A percentile compares a stretch with the other conserved stretches of the same genome.
Conservation (phyloP, 1,140 invertebrate genomes). For the Himalopsyche phryganea region DNA sequence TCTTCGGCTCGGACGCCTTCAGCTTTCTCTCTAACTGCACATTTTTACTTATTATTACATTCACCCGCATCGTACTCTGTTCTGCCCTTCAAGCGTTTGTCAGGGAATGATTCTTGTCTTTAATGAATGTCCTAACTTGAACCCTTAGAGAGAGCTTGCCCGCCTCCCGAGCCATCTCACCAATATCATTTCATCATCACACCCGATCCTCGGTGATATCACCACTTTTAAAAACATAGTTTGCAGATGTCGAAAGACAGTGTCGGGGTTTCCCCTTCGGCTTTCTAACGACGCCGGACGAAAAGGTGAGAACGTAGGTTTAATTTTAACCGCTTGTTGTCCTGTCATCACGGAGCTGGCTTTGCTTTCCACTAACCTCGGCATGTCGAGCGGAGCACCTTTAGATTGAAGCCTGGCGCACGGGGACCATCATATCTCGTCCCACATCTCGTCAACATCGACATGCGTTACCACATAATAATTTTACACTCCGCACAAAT, state of each 20-base stretch:
- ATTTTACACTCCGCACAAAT: background rate
- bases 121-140: conserved; percentile 28
- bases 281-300: conserved; percentile 9
- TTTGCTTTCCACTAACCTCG: conserved; percentile 24
- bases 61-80: conserved; percentile 22
- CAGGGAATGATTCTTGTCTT: conserved; percentile 35
- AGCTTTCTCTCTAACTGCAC: conserved; percentile 25
- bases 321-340: conserved; percentile 22
- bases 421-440: too few species aligned
- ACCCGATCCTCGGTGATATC: conserved; percentile 10
- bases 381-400: conserved; percentile 25
- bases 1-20: conserved; percentile 8
- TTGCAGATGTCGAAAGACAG: background rate
- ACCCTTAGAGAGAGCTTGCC: conserved; percentile 11
- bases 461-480: background rate
- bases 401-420: background rate
- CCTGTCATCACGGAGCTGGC: conserved; percentile 11
- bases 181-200: conserved; percentile 15
- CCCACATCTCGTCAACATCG: too few species aligned
- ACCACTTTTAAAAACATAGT: background rate
- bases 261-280: background rate
- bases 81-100: conserved; percentile 34
- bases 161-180: conserved; percentile 7
- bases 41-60: background rate
- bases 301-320: conserved; percentile 31